Evolutionary conservation across 2,113 vertebrate species (phyloP).

Genomic region (Chauna torquata): DNA sequence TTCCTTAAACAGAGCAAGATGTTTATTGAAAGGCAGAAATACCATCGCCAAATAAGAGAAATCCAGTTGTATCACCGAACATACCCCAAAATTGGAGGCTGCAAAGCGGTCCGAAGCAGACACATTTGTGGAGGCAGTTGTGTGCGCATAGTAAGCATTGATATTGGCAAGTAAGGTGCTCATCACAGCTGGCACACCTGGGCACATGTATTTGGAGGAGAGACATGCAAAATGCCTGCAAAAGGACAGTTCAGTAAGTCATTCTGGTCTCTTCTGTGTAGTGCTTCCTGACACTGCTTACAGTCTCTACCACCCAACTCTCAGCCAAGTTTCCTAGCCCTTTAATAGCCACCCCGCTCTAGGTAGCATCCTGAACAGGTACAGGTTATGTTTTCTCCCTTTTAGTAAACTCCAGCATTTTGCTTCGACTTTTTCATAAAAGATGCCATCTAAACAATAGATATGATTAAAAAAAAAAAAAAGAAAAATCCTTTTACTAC

Average conservation of each 20-base stretch:
- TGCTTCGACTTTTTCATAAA: neutral
- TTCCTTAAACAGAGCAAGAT: neutral
- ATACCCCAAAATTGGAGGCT: slow-evolving; percentile 98
- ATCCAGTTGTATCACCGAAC: slow-evolving; percentile 13
- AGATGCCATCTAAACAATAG: neutral
- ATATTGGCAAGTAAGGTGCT: slow-evolving; percentile 98
- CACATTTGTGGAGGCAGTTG: slow-evolving; percentile 95
- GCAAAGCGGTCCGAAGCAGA: slow-evolving; percentile 96
- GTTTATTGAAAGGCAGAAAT: neutral
- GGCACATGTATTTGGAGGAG: slow-evolving; percentile 99
- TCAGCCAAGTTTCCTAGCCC: neutral
- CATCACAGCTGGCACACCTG: slow-evolving; percentile 97
- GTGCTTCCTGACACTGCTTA: neutral
- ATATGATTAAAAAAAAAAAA: neutral
- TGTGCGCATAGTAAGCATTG: slow-evolving; percentile 98
- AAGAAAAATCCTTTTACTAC: neutral
- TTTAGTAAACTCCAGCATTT: neutral
- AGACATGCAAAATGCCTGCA: slow-evolving; percentile 96
- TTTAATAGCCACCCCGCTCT: neutral
- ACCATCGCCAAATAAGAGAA: neutral
- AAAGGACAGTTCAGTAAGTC: slow-evolving; percentile 22
- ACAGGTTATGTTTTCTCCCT: neutral
- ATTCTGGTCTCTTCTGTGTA: neutral
- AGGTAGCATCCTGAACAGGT: neutral
- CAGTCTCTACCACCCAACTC: neutral